Evolutionary conservation across 2,113 vertebrate species (phyloP).

Genomic region (Candoia aspera): DNA sequence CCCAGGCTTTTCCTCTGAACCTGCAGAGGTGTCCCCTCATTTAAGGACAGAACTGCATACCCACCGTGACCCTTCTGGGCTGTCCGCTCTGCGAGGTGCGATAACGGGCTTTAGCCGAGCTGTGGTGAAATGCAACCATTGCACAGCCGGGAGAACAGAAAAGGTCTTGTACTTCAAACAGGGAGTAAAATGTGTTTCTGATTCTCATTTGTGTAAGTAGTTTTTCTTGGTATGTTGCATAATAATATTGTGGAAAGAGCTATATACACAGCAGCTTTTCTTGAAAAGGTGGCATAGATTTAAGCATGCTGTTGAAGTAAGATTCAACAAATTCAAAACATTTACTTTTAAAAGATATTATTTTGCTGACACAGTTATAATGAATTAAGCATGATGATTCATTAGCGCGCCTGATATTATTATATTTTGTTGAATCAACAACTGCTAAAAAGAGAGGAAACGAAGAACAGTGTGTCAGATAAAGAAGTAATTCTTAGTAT

Average conservation of each 20-base stretch:
- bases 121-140: background rate
- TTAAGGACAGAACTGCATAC: background rate
- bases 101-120: background rate
- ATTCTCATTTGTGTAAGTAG: background rate
- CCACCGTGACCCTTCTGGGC: background rate
- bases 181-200: background rate
- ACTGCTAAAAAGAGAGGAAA: too few species aligned
- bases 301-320: too few species aligned
- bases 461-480: too few species aligned
- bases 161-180: background rate
- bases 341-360: too few species aligned
- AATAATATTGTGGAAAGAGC: background rate
- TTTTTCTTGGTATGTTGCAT: background rate
- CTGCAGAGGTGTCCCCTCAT: background rate
- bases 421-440: too few species aligned
- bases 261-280: background rate
- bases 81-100: background rate
- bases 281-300: too few species aligned
- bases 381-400: too few species aligned
- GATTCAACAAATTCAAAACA: too few species aligned
- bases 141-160: background rate
- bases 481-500: too few species aligned
- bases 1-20: background rate
- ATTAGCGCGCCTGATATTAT: too few species aligned
- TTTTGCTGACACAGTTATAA: too few species aligned